Conservation (phyloP, 2,888 invertebrate species). For the Malthinus seriepunctatus region DNA sequence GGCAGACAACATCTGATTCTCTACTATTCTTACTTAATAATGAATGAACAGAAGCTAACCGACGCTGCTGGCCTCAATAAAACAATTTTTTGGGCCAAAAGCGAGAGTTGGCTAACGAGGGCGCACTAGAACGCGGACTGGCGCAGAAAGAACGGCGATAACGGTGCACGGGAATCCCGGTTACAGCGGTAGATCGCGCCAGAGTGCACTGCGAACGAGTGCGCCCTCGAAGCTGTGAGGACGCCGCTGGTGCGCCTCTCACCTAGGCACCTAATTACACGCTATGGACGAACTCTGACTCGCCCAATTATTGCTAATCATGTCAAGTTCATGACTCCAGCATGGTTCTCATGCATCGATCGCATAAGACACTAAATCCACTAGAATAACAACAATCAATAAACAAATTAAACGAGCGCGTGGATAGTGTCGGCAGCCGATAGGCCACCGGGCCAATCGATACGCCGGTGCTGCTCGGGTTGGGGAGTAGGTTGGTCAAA, state of each 20-base stretch:
- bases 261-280: slow-evolving; percentile 55
- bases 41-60: slow-evolving; percentile 29
- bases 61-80: slow-evolving; percentile 21
- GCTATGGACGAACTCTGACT: slow-evolving; percentile 50
- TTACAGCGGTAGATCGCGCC: slow-evolving; percentile 34
- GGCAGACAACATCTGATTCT: slow-evolving; percentile 53
- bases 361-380: slow-evolving; percentile 43
- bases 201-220: slow-evolving; percentile 45
- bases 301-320: slow-evolving; percentile 54
- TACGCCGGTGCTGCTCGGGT: slow-evolving; percentile 40
- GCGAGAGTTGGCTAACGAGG: slow-evolving; percentile 40
- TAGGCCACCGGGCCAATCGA: slow-evolving; percentile 33
- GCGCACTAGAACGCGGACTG: slow-evolving; percentile 40
- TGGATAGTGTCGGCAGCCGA: slow-evolving; percentile 31
- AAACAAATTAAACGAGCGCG: slow-evolving; percentile 44
- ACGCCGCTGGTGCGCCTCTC: slow-evolving; percentile 38
- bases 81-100: slow-evolving; percentile 20
- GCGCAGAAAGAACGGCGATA: slow-evolving; percentile 37
- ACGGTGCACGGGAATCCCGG: slow-evolving; percentile 42
- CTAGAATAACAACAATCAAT: slow-evolving; percentile 50
- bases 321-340: slow-evolving; percentile 50
- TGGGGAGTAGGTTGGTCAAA: slow-evolving; percentile 37
- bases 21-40: slow-evolving; percentile 43
- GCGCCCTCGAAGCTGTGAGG: slow-evolving; percentile 44
- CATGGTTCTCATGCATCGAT: slow-evolving; percentile 39